These are phyloP conservation scores for Ochropleura leucogaster DNA, from an alignment of 2,888 invertebrate genomes.

Conservation along the genomic window DNA sequence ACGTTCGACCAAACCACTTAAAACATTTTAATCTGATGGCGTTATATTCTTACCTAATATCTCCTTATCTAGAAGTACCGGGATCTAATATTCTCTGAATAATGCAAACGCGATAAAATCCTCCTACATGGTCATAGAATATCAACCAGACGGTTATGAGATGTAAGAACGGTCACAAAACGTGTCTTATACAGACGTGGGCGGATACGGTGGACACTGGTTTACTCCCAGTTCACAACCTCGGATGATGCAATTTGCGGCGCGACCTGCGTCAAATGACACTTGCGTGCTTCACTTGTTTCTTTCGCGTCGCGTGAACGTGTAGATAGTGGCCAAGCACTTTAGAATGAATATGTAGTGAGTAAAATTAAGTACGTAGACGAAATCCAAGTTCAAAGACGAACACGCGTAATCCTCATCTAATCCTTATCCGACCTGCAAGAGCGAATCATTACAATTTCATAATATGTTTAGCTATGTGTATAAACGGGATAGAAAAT, in stretches of 20 bases:
- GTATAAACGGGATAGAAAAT: not conserved
- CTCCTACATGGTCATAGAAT: constrained; percentile 5
- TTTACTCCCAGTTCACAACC: not conserved
- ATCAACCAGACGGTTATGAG: constrained; percentile 8
- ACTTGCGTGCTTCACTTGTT: not conserved
- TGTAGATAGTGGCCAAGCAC: not conserved
- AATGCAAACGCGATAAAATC: constrained; percentile 29
- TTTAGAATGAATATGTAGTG: constrained; percentile 10
- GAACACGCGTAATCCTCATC: constrained; percentile 19
- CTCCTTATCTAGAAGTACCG: not conserved
- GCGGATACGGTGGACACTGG: constrained; percentile 12
- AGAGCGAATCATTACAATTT: not conserved
- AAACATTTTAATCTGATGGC: not conserved
- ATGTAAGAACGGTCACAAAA: constrained; percentile 22
- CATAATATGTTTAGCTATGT: not conserved
- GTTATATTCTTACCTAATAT: not conserved
- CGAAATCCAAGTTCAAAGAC: constrained; percentile 20
- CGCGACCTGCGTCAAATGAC: not conserved
- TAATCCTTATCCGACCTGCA: not conserved
- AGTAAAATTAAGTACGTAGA: constrained; percentile 16
- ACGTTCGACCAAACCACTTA: not conserved
- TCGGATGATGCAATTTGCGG: not conserved
- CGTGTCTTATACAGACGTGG: constrained; percentile 7
- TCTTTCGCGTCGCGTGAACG: not conserved
- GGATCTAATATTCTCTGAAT: constrained; percentile 21